These are phyloP conservation scores for Peribatodes rhomboidaria DNA, from an alignment of 2,888 invertebrate species.

Conservation along the genomic window DNA sequence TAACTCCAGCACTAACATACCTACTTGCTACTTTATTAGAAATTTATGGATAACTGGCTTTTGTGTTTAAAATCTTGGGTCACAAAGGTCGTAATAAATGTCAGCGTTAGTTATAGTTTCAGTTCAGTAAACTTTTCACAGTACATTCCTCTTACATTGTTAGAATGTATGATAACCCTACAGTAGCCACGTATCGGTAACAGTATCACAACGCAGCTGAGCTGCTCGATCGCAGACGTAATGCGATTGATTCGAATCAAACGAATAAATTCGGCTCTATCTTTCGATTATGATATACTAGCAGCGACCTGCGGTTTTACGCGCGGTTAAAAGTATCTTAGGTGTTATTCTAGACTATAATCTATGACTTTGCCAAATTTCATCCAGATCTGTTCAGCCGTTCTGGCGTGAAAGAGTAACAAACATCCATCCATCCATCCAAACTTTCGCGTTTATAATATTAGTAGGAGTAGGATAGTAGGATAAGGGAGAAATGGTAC, in stretches of 20 bases:
- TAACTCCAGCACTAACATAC: neutral
- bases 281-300: too few relatives aligned
- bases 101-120: neutral
- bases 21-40: neutral
- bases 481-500: too few relatives aligned
- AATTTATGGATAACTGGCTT: neutral
- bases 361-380: too few relatives aligned
- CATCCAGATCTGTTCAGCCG: too few relatives aligned
- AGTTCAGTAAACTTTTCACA: neutral
- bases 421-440: too few relatives aligned
- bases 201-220: constrained; percentile 32
- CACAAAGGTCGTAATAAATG: neutral
- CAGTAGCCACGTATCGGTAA: constrained; percentile 16
- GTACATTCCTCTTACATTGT: neutral
- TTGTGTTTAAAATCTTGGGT: constrained; percentile 4
- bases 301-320: too few relatives aligned
- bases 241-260: constrained; percentile 38
- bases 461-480: too few relatives aligned
- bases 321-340: too few relatives aligned
- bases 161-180: constrained; percentile 1
- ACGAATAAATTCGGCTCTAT: constrained; percentile 38
- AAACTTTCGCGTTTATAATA: too few relatives aligned
- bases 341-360: too few relatives aligned
- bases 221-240: constrained; percentile 9
- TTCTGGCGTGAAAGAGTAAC: too few relatives aligned